These are phyloP conservation scores for Pollachius pollachius DNA, from an alignment of 2,113 vertebrate genomes.

Conservation along the genomic window DNA sequence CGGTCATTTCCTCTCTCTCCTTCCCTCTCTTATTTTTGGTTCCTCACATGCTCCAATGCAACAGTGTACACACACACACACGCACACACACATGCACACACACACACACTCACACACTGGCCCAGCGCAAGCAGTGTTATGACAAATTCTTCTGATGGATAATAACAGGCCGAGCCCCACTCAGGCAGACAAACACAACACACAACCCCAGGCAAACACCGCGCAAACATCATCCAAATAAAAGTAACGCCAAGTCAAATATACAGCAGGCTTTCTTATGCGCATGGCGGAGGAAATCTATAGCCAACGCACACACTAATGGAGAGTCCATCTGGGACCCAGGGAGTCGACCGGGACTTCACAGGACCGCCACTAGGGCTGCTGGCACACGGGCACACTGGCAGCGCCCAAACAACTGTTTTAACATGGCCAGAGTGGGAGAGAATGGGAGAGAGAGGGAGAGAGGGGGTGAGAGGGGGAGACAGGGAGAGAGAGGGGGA, in stretches of 20 bases:
- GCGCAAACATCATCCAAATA: slow-evolving; percentile 26
- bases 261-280: slow-evolving; percentile 10
- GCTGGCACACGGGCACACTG: slow-evolving; percentile 40
- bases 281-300: slow-evolving; percentile 39
- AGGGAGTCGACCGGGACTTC: slow-evolving; percentile 59
- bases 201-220: slow-evolving; percentile 39
- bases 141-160: slow-evolving; percentile 62
- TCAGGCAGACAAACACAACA: slow-evolving; percentile 39
- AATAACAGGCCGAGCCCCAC: slow-evolving; percentile 58
- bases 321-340: slow-evolving; percentile 53
- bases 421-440: slow-evolving; percentile 38
- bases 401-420: slow-evolving; percentile 53
- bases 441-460: background rate
- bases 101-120: slow-evolving; percentile 25
- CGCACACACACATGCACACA: slow-evolving; percentile 35
- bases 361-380: slow-evolving; percentile 57
- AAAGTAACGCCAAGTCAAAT: slow-evolving; percentile 19
- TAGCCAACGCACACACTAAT: slow-evolving; percentile 28
- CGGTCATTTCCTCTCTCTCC: background rate
- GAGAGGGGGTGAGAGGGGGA: slow-evolving; percentile 10
- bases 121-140: slow-evolving; percentile 53
- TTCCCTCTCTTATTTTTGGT: slow-evolving; percentile 24
- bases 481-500: slow-evolving; percentile 22
- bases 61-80: slow-evolving; percentile 46
- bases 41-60: slow-evolving; percentile 38